A percentile compares a stretch with the other conserved stretches of the same genome.
Evolutionary conservation across 2,888 invertebrate species (phyloP).

Genomic region (Rhagonycha fulva): DNA sequence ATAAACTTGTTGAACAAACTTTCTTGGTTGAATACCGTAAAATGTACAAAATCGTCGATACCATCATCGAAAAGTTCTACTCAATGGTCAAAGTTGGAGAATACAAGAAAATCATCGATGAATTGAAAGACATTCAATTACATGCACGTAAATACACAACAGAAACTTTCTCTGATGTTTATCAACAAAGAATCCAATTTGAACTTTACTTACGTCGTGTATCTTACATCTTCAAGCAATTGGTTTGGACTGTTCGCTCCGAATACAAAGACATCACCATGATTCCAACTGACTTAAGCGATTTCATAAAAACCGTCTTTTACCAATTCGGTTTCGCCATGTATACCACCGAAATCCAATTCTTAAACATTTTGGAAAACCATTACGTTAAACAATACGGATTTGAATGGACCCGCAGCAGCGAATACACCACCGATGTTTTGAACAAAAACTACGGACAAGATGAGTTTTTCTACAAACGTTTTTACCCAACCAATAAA

Average conservation of each 20-base stretch:
- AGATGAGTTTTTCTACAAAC: background rate
- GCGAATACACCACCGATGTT: background rate
- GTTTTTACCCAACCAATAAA: background rate
- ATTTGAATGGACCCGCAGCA: background rate
- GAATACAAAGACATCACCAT: constrained; percentile 1
- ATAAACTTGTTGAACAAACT: constrained; percentile 3
- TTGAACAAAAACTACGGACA: background rate
- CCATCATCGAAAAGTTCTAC: constrained; percentile 13
- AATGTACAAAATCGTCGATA: constrained; percentile 5
- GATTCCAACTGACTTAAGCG: background rate
- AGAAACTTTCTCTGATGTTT: background rate
- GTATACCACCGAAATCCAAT: background rate
- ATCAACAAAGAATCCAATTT: background rate
- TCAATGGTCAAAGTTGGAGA: background rate
- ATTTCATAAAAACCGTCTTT: background rate
- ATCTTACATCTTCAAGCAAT: constrained; percentile 2
- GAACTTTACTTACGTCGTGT: constrained; percentile 1
- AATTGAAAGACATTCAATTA: constrained; percentile 16
- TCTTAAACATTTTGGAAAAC: background rate
- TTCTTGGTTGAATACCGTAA: constrained; percentile 13
- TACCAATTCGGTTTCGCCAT: background rate
- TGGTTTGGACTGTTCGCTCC: constrained; percentile 6
- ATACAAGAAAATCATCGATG: constrained; percentile 1
- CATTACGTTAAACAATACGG: background rate
- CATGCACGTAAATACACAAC: background rate